A percentile compares a stretch with the other conserved stretches of the same genome.
These are phyloP conservation scores for Seladonia tumulorum DNA, from an alignment of 2,888 invertebrate species.

Conservation along the genomic window DNA sequence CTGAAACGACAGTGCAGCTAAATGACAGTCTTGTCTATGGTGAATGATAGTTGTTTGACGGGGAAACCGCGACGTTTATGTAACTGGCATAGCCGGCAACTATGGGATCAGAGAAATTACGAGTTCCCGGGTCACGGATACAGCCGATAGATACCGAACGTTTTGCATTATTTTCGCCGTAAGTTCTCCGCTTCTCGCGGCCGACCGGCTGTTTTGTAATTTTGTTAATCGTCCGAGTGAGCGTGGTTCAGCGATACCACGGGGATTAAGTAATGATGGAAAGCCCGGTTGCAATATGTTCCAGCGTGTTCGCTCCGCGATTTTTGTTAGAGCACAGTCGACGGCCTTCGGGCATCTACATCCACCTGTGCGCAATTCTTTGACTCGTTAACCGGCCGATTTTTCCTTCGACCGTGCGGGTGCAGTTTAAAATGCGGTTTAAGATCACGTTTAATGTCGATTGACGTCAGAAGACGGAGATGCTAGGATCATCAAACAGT, in stretches of 20 bases:
- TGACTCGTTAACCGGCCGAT: not conserved
- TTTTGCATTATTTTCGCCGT: not conserved
- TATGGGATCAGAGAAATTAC: not conserved
- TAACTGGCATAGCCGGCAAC: slow-evolving; percentile 12
- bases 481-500: not conserved
- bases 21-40: not conserved
- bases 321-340: slow-evolving; percentile 24
- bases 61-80: slow-evolving; percentile 44
- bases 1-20: not conserved
- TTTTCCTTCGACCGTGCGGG: not conserved
- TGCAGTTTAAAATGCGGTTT: not conserved
- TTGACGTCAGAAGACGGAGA: not conserved
- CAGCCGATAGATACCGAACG: not conserved
- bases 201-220: slow-evolving; percentile 34
- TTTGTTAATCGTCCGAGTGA: slow-evolving; percentile 31
- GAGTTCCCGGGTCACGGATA: not conserved
- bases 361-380: not conserved
- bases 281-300: slow-evolving; percentile 32
- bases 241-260: slow-evolving; percentile 5
- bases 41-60: not conserved
- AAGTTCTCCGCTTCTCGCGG: not conserved
- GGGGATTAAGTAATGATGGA: slow-evolving; percentile 47
- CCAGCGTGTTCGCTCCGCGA: slow-evolving; percentile 8
- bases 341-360: not conserved
- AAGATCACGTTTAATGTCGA: not conserved